These are phyloP conservation scores for Leptinotarsa juncta DNA, from an alignment of 2,888 invertebrate species.

Conservation along the genomic window DNA sequence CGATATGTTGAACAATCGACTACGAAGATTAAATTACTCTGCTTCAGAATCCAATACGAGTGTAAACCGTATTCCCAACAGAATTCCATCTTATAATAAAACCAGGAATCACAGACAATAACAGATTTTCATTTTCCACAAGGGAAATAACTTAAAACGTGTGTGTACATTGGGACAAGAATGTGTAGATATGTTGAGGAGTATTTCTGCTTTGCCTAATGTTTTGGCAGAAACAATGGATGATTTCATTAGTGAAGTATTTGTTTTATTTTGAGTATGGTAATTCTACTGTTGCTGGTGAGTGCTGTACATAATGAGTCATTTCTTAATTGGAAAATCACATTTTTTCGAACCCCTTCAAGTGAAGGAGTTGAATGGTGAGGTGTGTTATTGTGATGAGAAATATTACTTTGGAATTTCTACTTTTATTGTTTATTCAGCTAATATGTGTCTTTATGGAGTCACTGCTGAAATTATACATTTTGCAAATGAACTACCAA, in stretches of 20 bases:
- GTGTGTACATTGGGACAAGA: constrained; percentile 12
- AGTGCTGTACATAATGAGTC: neutral
- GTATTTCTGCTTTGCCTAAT: neutral
- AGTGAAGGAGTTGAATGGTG: too few species aligned
- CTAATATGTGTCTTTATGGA: too few species aligned
- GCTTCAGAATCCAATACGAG: constrained; percentile 9
- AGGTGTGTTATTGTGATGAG: too few species aligned
- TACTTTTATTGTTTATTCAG: too few species aligned
- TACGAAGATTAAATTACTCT: constrained; percentile 5
- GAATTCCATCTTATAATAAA: neutral
- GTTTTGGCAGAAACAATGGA: neutral
- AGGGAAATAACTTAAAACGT: constrained; percentile 38
- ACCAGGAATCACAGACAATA: constrained; percentile 28
- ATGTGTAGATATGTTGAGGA: neutral
- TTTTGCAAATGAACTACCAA: too few species aligned
- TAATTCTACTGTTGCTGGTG: neutral
- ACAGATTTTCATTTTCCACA: constrained; percentile 29
- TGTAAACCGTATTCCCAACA: constrained; percentile 1
- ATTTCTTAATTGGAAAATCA: neutral
- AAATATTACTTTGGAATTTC: too few species aligned
- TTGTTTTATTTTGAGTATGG: neutral
- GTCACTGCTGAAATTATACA: too few species aligned
- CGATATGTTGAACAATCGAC: neutral
- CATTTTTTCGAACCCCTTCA: too few species aligned
- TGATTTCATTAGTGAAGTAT: neutral